Base-by-base conservation (phyloP, 2,888 invertebrate genomes). In the Mallateleia sp. region DNA sequence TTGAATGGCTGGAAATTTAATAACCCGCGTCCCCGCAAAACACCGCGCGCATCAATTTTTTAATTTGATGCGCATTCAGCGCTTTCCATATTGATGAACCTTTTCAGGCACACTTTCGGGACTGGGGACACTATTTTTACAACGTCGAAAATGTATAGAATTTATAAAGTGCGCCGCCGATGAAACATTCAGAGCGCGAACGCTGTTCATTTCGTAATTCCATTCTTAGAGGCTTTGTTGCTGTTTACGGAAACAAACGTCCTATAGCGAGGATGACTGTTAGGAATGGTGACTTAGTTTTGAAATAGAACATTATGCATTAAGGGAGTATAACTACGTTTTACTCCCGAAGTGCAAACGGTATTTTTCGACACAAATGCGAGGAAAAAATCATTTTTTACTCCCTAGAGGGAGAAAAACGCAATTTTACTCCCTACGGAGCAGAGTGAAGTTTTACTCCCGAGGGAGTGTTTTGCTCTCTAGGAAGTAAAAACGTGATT, bases 81-180 rank as follows among this genome's bases (percentile, higher is more conserved):
- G 67, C 38, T n/a, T 62, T 83, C 28, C 79, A 71, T 80, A 72
- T 80, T 80, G 72, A 80, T 80, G 64, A 80, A 72, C 54, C 67
- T 45, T 83, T 82, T 77, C 47, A 62, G 62, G 20, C 47, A 47
- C 54, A 67, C 45, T 78, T 78, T 66, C 74, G 58, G 28, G 66
- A 38, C 22, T 25, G 25, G 25, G 24, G 74, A 58, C 58, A 66
- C 80, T 71, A 77, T 77, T 83, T 83, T 83, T 83, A 71, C 69
- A 69, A 64, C 71, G 77, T 77, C 64, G 47, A 77, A 77, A 83
- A 83, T 83, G 83, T 83, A 83, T 83, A 77, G 83, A 77, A 83
- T 83, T 71, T 77, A 52, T 75, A 77, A 83, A 77, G 77, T 77
- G 77, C 62, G 47, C 22, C 42, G 25, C 52, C 45, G 52, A 60